Evolutionary conservation across 1,140 invertebrate species (phyloP).

Genomic region (Dinothrombium tinctorium): DNA sequence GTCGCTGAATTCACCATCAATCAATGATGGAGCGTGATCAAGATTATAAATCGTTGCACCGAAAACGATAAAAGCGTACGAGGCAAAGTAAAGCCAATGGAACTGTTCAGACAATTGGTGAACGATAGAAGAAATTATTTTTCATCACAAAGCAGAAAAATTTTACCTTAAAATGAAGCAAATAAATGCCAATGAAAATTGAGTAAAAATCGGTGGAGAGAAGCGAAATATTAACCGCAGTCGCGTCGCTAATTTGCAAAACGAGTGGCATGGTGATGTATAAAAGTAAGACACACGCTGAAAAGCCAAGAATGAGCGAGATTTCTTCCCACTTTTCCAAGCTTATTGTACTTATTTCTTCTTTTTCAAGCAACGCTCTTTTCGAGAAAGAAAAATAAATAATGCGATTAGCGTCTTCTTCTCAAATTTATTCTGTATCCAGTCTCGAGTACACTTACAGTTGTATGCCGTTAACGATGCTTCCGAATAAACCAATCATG

Average conservation of each 20-base stretch:
- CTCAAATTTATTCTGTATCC: not conserved
- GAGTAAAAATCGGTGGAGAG: slow-evolving; percentile 65
- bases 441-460: slow-evolving; percentile 31
- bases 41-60: slow-evolving; percentile 49
- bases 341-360: slow-evolving; percentile 19
- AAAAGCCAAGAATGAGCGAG: slow-evolving; percentile 32
- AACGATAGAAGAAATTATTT: not conserved
- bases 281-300: slow-evolving; percentile 41
- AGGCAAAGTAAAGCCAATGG: slow-evolving; percentile 50
- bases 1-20: too few species aligned
- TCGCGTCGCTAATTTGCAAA: slow-evolving; percentile 48
- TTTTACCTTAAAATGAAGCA: slow-evolving; percentile 55
- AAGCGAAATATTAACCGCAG: slow-evolving; percentile 53
- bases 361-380: slow-evolving; percentile 29
- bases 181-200: slow-evolving; percentile 46
- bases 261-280: slow-evolving; percentile 50
- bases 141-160: not conserved
- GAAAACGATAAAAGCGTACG: slow-evolving; percentile 43
- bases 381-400: slow-evolving; percentile 11
- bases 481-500: slow-evolving; percentile 56
- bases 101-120: slow-evolving; percentile 29
- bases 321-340: slow-evolving; percentile 18
- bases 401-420: not conserved
- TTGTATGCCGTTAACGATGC: slow-evolving; percentile 47
- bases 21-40: slow-evolving; percentile 26